Evolutionary conservation across 2,797 vertebrate genomes (phyloP), one percentile per base, ranked within the genome.

Genomic region (Notoglanidium macrostoma): DNA sequence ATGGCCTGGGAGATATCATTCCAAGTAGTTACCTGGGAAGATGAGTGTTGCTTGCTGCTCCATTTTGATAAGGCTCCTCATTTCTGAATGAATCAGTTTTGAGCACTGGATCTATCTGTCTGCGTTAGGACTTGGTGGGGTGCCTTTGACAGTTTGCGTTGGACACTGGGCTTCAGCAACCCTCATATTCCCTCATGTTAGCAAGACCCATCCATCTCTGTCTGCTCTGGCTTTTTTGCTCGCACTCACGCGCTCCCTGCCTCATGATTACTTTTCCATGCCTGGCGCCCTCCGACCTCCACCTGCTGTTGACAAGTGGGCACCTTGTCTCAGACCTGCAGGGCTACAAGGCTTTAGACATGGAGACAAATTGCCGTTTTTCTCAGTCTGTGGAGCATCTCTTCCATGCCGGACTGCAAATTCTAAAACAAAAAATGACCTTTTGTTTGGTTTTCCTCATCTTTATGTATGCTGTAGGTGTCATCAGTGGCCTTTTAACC

Each of bases 171-270:
- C 83, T 82, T 81, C 77, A 80, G 86, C 84, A 85, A 54, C 86
- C 92, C 90, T 91, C 92, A 92, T 87, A 91, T 93, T 85, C 85
- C 90, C 83, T 88, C 88, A 65, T 91, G 87, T 94, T 93, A 92
- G 93, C 94, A 89, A 49, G 77, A 89, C 89, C 92, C 93, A 95
- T 96, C 94, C 94, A 93, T 96, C 95, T 95, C 88, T 93, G 95
- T 95, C 94, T 92, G 90, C 77, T 90, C 90, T 91, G 6, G 51
- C 35, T 35, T 29, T 79, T 86, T 32, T 70, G 44, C 61, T 79
- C 49, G 70, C 70, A 44, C 83, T 86, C 55, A 4, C 80, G 21
- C 81, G 49, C 76, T 54, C 77, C 5, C 72, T 85, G 44, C 73
- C 72, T 83, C 78, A 78, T 89, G 90, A 91, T 90, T 89, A 88